These are phyloP conservation scores for Drosophila elegans DNA, from an alignment of 1,140 invertebrate genomes.

Conservation along the genomic window DNA sequence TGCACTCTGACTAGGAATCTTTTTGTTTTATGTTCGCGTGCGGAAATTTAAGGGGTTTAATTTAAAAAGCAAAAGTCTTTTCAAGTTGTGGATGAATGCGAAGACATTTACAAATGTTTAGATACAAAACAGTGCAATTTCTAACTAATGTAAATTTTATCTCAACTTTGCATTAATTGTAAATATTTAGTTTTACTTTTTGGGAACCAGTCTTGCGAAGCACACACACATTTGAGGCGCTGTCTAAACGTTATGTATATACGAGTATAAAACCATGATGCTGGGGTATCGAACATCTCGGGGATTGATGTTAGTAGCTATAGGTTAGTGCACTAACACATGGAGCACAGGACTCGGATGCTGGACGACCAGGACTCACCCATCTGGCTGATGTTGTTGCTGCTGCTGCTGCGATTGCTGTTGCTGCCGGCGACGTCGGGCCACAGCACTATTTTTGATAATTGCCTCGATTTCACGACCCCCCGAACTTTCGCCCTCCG, in stretches of 20 bases:
- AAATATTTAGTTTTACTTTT: slow-evolving; percentile 50
- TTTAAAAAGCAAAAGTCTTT: slow-evolving; percentile 27
- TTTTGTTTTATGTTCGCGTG: slow-evolving; percentile 38
- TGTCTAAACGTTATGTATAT: slow-evolving; percentile 19
- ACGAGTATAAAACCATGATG: slow-evolving; percentile 33
- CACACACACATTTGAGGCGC: slow-evolving; percentile 60
- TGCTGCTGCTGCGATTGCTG: slow-evolving; percentile 56
- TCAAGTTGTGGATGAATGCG: slow-evolving; percentile 15
- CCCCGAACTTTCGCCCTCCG: slow-evolving; percentile 86
- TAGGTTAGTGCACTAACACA: slow-evolving; percentile 52
- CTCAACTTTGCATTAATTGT: slow-evolving; percentile 38
- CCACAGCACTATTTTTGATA: slow-evolving; percentile 86
- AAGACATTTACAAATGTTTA: slow-evolving; percentile 40
- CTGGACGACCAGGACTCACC: slow-evolving; percentile 63
- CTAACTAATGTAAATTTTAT: slow-evolving; percentile 43
- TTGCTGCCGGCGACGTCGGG: slow-evolving; percentile 77
- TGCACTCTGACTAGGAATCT: slow-evolving; percentile 56
- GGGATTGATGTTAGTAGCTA: slow-evolving; percentile 54
- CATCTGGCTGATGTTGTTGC: slow-evolving; percentile 57
- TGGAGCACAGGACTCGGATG: slow-evolving; percentile 30
- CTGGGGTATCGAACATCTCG: not conserved
- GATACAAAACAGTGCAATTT: slow-evolving; percentile 28
- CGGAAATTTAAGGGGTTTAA: slow-evolving; percentile 25
- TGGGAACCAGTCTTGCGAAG: slow-evolving; percentile 67
- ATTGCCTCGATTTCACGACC: slow-evolving; percentile 87